Evolutionary conservation across 2,797 vertebrate genomes (phyloP).

Genomic region (Myotis pilosus): DNA sequence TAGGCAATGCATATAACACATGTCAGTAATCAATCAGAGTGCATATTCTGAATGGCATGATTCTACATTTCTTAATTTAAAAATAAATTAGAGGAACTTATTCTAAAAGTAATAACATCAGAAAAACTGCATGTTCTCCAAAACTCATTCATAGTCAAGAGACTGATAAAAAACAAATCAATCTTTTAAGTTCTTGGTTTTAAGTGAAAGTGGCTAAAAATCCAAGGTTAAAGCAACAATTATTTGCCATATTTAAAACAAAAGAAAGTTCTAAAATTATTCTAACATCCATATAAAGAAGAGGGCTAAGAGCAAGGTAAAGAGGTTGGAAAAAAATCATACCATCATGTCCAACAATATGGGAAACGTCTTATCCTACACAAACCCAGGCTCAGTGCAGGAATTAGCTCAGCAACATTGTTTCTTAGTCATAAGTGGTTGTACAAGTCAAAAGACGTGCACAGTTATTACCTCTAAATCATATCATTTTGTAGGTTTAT

Average conservation of each 20-base stretch:
- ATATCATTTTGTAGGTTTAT: neutral
- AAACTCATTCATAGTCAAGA: conserved; percentile 36
- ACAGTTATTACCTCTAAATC: neutral
- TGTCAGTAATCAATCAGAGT: conserved; percentile 1
- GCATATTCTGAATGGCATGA: neutral
- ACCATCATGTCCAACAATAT: neutral
- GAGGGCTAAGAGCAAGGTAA: neutral
- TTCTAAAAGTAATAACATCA: conserved; percentile 42
- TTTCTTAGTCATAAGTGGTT: neutral
- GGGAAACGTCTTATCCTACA: neutral
- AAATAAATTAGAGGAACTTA: conserved; percentile 50
- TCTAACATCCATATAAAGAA: neutral
- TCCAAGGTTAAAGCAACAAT: neutral
- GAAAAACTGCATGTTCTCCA: conserved; percentile 26
- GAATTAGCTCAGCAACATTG: neutral
- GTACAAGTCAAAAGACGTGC: neutral
- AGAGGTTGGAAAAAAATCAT: neutral
- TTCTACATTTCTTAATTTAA: conserved; percentile 59
- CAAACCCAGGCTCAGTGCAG: neutral
- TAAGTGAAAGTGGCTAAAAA: conserved; percentile 3
- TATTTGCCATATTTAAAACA: neutral
- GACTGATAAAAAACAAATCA: conserved; percentile 45
- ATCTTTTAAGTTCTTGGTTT: conserved; percentile 24
- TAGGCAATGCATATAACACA: neutral
- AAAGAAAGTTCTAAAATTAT: neutral